Evolutionary conservation across 2,113 vertebrate species (phyloP).

Genomic region (Casuarius casuarius): DNA sequence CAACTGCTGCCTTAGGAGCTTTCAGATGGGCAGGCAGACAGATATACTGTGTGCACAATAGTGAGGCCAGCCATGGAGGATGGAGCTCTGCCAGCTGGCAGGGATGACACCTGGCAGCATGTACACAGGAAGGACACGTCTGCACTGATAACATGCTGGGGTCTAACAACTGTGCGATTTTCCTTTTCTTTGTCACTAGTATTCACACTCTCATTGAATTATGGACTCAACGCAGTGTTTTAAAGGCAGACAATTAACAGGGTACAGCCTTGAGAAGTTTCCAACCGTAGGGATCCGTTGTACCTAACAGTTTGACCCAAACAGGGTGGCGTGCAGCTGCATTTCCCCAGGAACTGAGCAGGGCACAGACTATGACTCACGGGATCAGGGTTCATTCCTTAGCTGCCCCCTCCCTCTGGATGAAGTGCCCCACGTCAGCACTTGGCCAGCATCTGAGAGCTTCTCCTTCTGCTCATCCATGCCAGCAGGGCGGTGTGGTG

Average conservation of each 20-base stretch:
- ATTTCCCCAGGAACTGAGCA: background rate
- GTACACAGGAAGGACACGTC: background rate
- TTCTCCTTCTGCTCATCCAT: background rate
- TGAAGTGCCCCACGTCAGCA: background rate
- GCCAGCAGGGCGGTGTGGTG: accelerated
- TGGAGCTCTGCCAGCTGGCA: conserved; percentile 29
- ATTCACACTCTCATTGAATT: background rate
- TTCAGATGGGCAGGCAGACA: background rate
- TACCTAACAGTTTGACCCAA: background rate
- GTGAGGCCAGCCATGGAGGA: background rate
- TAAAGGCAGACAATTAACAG: background rate
- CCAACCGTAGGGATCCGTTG: too few species aligned
- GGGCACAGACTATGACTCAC: background rate
- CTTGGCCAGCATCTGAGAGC: background rate
- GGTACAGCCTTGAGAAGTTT: background rate
- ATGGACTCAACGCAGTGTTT: background rate
- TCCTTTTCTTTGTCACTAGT: background rate
- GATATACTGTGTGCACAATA: background rate
- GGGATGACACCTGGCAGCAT: background rate
- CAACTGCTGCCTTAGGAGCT: background rate
- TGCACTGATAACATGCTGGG: background rate
- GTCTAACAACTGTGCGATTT: background rate
- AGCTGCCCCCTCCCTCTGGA: background rate
- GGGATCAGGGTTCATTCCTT: background rate
- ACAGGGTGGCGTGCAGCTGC: background rate